Conservation (phyloP, 2,888 invertebrate species). For the Habroteleia sp. region DNA sequence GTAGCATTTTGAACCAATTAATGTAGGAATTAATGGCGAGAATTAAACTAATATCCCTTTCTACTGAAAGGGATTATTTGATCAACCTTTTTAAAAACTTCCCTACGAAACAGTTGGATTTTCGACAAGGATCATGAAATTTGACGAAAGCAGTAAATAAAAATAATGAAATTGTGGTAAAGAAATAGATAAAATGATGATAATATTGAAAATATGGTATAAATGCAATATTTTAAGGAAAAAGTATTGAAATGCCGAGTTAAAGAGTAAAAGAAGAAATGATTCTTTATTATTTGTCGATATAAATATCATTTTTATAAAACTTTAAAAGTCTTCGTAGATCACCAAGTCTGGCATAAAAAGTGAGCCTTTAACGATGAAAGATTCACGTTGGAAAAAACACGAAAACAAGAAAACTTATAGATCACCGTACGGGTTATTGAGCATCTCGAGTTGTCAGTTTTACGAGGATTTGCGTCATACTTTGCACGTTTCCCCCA, state of each 20-base stretch:
- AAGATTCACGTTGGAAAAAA: slow-evolving; percentile 58
- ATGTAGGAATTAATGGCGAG: not conserved
- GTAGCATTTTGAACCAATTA: slow-evolving; percentile 7
- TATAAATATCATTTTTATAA: slow-evolving; percentile 45
- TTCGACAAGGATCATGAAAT: too few relatives aligned
- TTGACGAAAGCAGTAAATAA: too few relatives aligned
- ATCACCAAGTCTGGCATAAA: slow-evolving; percentile 59
- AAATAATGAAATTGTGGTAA: too few relatives aligned
- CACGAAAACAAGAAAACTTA: slow-evolving; percentile 61
- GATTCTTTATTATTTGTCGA: slow-evolving; percentile 50
- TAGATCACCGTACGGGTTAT: slow-evolving; percentile 69
- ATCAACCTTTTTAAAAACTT: too few relatives aligned
- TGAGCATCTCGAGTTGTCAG: slow-evolving; percentile 70
- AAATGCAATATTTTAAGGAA: too few relatives aligned
- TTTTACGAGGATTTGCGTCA: slow-evolving; percentile 72
- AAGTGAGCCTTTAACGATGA: slow-evolving; percentile 61
- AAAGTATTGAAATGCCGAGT: too few relatives aligned
- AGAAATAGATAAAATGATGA: too few relatives aligned
- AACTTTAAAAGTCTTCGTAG: slow-evolving; percentile 57
- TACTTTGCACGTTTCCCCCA: slow-evolving; percentile 68
- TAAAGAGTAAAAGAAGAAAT: too few relatives aligned
- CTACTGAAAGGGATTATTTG: too few relatives aligned
- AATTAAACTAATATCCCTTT: too few relatives aligned
- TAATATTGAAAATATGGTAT: too few relatives aligned
- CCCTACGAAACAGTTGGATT: too few relatives aligned